Evolutionary conservation across 2,113 vertebrate genomes (phyloP).

Genomic region (Microcebus griseorufus): DNA sequence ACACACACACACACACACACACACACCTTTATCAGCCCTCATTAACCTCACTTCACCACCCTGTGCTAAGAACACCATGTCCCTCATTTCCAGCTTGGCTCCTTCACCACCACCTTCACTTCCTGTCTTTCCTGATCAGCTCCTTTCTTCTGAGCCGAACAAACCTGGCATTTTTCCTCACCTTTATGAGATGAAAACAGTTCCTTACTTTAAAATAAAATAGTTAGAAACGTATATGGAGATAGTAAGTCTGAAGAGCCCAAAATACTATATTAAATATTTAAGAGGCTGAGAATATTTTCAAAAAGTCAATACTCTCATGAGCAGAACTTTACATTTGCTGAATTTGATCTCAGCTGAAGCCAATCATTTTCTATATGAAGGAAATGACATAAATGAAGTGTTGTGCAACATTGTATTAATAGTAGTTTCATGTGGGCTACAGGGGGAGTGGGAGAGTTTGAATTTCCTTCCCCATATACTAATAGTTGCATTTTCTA

Average conservation of each 20-base stretch:
- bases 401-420: background rate
- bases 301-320: background rate
- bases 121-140: background rate
- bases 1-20: too few relatives aligned
- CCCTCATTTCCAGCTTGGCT: background rate
- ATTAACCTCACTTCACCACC: background rate
- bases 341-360: background rate
- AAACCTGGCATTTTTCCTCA: background rate
- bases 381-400: background rate
- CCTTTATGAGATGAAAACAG: background rate
- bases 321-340: background rate
- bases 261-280: background rate
- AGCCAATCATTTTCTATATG: background rate
- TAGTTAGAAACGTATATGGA: background rate
- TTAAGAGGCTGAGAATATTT: background rate
- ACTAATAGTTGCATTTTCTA: background rate
- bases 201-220: conserved; percentile 1
- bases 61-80: fast-evolving
- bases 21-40: background rate
- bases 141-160: background rate
- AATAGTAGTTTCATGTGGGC: background rate
- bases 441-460: background rate
- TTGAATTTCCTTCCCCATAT: background rate
- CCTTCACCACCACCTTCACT: background rate
- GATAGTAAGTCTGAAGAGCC: background rate